Conservation (phyloP, 2,888 invertebrate genomes). For the Hypselothyrea guttata region DNA sequence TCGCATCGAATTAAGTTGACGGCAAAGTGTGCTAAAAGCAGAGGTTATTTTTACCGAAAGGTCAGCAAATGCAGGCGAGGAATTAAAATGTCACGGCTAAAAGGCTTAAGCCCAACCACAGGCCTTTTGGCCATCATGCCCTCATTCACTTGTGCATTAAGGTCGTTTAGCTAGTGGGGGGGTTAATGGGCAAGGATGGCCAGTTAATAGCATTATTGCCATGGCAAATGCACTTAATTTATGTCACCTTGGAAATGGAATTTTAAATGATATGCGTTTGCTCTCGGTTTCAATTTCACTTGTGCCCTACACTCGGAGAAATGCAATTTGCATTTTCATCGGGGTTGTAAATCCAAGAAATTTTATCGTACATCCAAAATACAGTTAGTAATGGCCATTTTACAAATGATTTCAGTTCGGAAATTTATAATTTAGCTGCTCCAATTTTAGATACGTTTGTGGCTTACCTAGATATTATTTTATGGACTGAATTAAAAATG, state of each 20-base stretch:
- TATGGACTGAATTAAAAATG: too few species aligned
- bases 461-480: too few species aligned
- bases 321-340: too few species aligned
- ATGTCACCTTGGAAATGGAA: conserved; percentile 55
- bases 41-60: conserved; percentile 8
- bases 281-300: conserved; percentile 43
- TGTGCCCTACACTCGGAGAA: conserved; percentile 17
- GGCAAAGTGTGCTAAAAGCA: not conserved
- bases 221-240: conserved; percentile 46
- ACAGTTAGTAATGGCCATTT: too few species aligned
- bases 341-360: too few species aligned
- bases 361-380: too few species aligned
- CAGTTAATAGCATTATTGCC: conserved; percentile 51
- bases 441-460: too few species aligned
- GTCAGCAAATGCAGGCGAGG: conserved; percentile 3
- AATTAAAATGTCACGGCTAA: conserved; percentile 39
- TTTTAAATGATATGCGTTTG: conserved; percentile 44
- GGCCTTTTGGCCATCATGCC: conserved; percentile 14
- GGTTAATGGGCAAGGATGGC: conserved; percentile 13
- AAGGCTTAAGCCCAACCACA: conserved; percentile 19
- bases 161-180: conserved; percentile 11
- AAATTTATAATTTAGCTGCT: too few species aligned
- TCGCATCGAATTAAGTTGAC: not conserved
- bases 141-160: conserved; percentile 21
- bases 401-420: too few species aligned